Evolutionary conservation across 2,888 invertebrate genomes (phyloP).

Genomic region (Pandemis heparana): DNA sequence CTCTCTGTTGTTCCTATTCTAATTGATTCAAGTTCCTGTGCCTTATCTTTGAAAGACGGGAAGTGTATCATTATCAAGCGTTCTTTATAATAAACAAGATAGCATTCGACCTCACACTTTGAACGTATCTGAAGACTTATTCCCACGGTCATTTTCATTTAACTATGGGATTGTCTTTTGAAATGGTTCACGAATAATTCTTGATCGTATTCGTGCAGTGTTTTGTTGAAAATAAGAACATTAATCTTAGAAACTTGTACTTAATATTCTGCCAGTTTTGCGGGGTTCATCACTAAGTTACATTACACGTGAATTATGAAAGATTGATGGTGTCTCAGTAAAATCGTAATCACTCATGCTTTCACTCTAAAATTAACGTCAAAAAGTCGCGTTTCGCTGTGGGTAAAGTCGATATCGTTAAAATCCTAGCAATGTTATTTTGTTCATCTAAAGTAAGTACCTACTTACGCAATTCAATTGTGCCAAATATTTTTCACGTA

Average conservation of each 20-base stretch:
- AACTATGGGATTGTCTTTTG: constrained; percentile 5
- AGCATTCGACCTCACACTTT: constrained; percentile 23
- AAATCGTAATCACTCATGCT: not conserved
- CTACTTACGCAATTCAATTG: not conserved
- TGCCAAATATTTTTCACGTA: not conserved
- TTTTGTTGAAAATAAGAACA: not conserved
- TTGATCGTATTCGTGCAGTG: not conserved
- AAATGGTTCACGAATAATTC: constrained; percentile 8
- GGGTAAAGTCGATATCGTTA: not conserved
- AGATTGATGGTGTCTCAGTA: not conserved
- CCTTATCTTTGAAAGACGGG: constrained; percentile 25
- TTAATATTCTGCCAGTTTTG: not conserved
- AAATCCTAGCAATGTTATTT: not conserved
- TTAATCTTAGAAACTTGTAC: not conserved
- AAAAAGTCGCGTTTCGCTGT: not conserved
- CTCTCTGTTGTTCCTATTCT: not conserved
- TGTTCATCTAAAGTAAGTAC: not conserved
- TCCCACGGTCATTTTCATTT: constrained; percentile 36
- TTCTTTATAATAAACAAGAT: constrained; percentile 33
- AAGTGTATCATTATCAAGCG: constrained; percentile 34
- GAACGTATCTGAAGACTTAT: constrained; percentile 12
- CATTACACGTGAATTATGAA: not conserved
- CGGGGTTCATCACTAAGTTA: not conserved
- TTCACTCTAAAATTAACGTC: not conserved
- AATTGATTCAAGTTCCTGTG: constrained; percentile 16